These are phyloP conservation scores for Buphagus erythrorhynchus DNA, from an alignment of 2,797 vertebrate genomes.

Conservation along the genomic window DNA sequence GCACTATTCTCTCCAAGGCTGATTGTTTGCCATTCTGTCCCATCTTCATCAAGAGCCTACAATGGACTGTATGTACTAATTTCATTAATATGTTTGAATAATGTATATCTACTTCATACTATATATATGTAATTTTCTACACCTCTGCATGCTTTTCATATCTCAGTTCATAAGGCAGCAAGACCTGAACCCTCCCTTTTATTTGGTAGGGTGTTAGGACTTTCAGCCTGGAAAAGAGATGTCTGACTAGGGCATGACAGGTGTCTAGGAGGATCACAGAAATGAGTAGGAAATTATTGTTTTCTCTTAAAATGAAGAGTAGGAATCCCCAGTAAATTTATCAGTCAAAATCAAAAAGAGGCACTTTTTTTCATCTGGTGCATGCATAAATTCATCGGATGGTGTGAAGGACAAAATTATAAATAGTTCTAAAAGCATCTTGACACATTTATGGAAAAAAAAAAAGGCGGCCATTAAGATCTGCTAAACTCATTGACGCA, in stretches of 20 bases:
- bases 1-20: background rate
- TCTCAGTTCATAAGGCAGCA: background rate
- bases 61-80: background rate
- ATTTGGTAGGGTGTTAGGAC: background rate
- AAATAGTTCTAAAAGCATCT: constrained; percentile 31
- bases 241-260: background rate
- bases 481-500: background rate
- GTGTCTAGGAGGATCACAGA: background rate
- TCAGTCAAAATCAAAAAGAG: background rate
- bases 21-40: background rate
- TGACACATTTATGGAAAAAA: background rate
- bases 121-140: background rate
- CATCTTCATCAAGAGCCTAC: background rate
- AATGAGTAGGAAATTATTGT: background rate
- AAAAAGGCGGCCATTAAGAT: background rate
- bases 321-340: constrained; percentile 3
- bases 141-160: background rate
- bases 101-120: background rate
- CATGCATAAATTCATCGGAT: background rate
- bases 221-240: background rate
- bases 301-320: background rate
- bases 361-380: background rate
- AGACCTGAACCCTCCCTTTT: background rate
- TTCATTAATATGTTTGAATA: background rate
- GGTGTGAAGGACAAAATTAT: constrained; percentile 4